Evolutionary conservation across 2,888 invertebrate genomes (phyloP).

Genomic region (Exephanes ischioxanthus): DNA sequence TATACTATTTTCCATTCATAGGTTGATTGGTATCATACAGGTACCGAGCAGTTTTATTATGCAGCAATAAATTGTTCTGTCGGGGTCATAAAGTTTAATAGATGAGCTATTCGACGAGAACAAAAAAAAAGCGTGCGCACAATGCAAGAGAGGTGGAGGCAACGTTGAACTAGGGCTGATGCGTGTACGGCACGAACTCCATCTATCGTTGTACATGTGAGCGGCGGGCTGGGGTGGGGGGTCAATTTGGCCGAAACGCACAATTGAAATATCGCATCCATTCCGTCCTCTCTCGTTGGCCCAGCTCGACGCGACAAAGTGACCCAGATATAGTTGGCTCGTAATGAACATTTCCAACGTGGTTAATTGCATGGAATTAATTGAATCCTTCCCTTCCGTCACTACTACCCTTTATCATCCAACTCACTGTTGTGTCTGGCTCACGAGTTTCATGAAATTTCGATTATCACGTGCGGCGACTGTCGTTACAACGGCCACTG

Average conservation of each 20-base stretch:
- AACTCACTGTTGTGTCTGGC: slow-evolving; percentile 16
- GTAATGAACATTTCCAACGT: slow-evolving; percentile 59
- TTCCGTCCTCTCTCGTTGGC: slow-evolving; percentile 10
- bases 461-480: slow-evolving; percentile 56
- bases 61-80: slow-evolving; percentile 48
- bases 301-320: slow-evolving; percentile 44
- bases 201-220: slow-evolving; percentile 21
- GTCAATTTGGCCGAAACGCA: slow-evolving; percentile 35
- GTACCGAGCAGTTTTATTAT: slow-evolving; percentile 48
- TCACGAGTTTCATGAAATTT: slow-evolving; percentile 40
- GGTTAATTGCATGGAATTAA: slow-evolving; percentile 60
- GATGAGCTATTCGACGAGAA: slow-evolving; percentile 28
- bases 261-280: slow-evolving; percentile 57
- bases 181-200: slow-evolving; percentile 4
- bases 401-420: background rate
- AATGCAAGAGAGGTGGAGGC: slow-evolving; percentile 16
- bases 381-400: slow-evolving; percentile 36
- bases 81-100: slow-evolving; percentile 45
- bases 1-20: slow-evolving; percentile 32
- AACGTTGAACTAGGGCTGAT: slow-evolving; percentile 29
- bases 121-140: slow-evolving; percentile 36
- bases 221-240: background rate
- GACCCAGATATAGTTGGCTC: slow-evolving; percentile 52
- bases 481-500: slow-evolving; percentile 21
- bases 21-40: slow-evolving; percentile 35